Conservation (phyloP, 2,888 invertebrate genomes). For the Heliconius charithonia region DNA sequence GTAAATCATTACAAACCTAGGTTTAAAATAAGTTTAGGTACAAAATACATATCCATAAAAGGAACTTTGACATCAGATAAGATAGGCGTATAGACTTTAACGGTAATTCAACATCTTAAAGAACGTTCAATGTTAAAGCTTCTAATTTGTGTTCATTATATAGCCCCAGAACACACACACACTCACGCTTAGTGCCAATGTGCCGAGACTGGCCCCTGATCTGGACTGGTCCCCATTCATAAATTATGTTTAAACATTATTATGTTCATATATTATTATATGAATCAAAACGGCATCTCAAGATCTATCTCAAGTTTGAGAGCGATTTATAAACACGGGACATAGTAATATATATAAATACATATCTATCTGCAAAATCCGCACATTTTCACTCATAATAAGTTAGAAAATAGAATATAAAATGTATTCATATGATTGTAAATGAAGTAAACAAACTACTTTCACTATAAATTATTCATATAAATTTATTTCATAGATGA, state of each 20-base stretch:
- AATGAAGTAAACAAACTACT: background rate
- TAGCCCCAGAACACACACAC: background rate
- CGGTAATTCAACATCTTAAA: background rate
- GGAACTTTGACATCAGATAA: background rate
- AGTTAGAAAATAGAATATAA: slow-evolving; percentile 11
- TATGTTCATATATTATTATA: too few species aligned
- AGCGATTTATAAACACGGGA: too few species aligned
- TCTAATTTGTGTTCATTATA: slow-evolving; percentile 1
- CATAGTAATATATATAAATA: too few species aligned
- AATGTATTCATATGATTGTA: background rate
- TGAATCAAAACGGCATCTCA: too few species aligned
- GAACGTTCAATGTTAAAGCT: background rate
- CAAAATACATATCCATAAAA: background rate
- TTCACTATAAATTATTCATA: background rate
- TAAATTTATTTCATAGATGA: background rate
- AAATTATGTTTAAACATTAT: too few species aligned
- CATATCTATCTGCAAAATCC: too few species aligned
- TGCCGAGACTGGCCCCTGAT: too few species aligned
- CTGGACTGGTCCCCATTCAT: too few species aligned
- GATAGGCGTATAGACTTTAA: background rate
- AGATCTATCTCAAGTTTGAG: too few species aligned
- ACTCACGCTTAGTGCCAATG: too few species aligned
- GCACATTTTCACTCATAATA: background rate
- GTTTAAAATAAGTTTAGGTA: background rate
- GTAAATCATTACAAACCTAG: background rate